Evolutionary conservation across 2,888 invertebrate species (phyloP).

Genomic region (Mythimna lalbum): DNA sequence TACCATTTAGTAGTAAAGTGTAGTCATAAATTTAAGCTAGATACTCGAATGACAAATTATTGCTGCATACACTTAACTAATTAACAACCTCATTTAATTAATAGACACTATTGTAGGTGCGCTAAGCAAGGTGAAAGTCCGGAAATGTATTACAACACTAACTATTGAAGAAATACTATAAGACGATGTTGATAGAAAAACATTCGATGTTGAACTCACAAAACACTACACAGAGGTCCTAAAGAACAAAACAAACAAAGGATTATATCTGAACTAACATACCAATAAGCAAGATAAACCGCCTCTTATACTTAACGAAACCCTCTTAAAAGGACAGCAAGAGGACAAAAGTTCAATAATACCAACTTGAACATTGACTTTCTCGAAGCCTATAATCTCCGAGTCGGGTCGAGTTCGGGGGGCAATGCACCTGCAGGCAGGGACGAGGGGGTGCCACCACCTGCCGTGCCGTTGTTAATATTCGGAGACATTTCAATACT

Average conservation of each 20-base stretch:
- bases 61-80: constrained; percentile 47
- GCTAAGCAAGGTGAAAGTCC: constrained; percentile 25
- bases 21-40: constrained; percentile 32
- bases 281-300: constrained; percentile 41
- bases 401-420: constrained; percentile 69
- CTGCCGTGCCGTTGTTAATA: constrained; percentile 71
- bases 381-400: constrained; percentile 55
- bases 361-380: constrained; percentile 52
- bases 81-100: constrained; percentile 39
- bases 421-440: constrained; percentile 76
- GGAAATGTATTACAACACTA: constrained; percentile 36
- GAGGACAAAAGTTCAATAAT: constrained; percentile 52
- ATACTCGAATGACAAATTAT: constrained; percentile 49
- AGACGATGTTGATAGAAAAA: not conserved
- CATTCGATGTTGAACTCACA: not conserved
- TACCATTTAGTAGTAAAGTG: constrained; percentile 52
- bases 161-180: constrained; percentile 23
- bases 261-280: constrained; percentile 13
- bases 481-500: constrained; percentile 65
- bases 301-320: constrained; percentile 9
- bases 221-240: constrained; percentile 3
- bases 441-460: constrained; percentile 66
- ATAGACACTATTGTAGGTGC: constrained; percentile 42
- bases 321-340: constrained; percentile 35
- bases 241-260: constrained; percentile 39